Percentiles rank a stretch among this genome's conserved stretches.
phyloP scores from a whole-genome alignment of 2,797 vertebrate genomes.

The Poeciliopsis infans region DNA sequence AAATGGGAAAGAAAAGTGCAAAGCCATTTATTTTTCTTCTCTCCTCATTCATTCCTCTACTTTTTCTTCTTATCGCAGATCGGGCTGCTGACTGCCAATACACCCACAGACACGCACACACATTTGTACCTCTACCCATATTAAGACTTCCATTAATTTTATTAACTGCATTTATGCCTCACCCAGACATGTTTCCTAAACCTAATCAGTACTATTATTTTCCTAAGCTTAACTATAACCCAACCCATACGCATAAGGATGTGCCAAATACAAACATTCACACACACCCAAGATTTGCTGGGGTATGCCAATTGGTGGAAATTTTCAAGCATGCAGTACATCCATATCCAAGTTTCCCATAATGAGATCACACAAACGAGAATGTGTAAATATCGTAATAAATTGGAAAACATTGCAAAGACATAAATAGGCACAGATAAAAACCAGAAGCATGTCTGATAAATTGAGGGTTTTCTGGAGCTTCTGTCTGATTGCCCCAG shows the following conservation, averaged over 20 bases:
- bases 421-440: background rate
- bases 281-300: conserved; percentile 15
- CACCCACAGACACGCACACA: conserved; percentile 18
- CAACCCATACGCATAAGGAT: no score
- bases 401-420: background rate
- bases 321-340: background rate
- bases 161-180: no score
- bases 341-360: background rate
- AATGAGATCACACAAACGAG: background rate
- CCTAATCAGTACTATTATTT: no score
- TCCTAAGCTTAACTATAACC: no score
- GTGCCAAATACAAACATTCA: conserved; percentile 10
- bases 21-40: conserved; percentile 56
- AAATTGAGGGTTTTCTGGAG: background rate
- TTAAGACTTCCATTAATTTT: no score
- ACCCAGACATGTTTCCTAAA: no score
- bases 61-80: conserved; percentile 58
- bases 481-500: no score
- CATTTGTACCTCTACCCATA: conserved; percentile 5
- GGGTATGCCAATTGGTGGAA: conserved; percentile 20
- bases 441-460: background rate
- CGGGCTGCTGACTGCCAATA: conserved; percentile 38
- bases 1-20: conserved; percentile 55
- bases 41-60: conserved; percentile 55
- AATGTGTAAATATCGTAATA: background rate